Evolutionary conservation across 2,888 invertebrate species (phyloP), one percentile per base, ranked within the genome.

Genomic region (Oxyteleia sp.): DNA sequence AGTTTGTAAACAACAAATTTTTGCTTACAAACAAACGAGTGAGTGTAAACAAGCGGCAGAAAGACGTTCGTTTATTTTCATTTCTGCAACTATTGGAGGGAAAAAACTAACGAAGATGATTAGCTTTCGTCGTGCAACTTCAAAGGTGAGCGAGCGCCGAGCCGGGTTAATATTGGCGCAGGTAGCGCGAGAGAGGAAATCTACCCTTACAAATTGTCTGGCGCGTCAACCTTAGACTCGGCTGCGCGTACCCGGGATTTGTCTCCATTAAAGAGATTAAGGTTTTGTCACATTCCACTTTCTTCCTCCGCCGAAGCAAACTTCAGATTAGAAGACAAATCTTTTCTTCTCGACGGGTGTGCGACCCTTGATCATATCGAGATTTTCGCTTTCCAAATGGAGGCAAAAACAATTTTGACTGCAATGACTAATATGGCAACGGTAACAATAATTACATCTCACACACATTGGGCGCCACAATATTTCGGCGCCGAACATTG

Each of bases 251-350:
- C 88, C 87, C 87, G 87, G 91, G 90, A 93, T 92, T 92, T 92
- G 91, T 92, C 91, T 91, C 92, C 91, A 92, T 92, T 93, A 92
- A 92, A 92, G 91, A 91, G 92, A 92, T 93, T 91, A 91, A 91
- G 92, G 91, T 92, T 93, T 92, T 92, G 91, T 92, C 92, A 89
- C 89, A 89, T 88, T 91, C 88, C 88, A 89, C 90, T 90, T 89
- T 89, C 88, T 84, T 32, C 32, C 8, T 84, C 66, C 29, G 55
- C 32, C 18, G 82, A 69, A 72, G 82, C 74, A 81, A 82, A 63
- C 84, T 84, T 71, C 87, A 87, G 85, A 87, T 88, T 87, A 83
- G 79, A 84, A 85, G 86, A 87, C 82, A 86, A 87, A 88, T 88
- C 86, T 83, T 85, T 84, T 69, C 59, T 82, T 15, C 59, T 57